Percentiles rank a stretch among this genome's conserved stretches.
These are phyloP conservation scores for Tenebrio molitor DNA, from an alignment of 1,140 invertebrate genomes.

Conservation along the genomic window DNA sequence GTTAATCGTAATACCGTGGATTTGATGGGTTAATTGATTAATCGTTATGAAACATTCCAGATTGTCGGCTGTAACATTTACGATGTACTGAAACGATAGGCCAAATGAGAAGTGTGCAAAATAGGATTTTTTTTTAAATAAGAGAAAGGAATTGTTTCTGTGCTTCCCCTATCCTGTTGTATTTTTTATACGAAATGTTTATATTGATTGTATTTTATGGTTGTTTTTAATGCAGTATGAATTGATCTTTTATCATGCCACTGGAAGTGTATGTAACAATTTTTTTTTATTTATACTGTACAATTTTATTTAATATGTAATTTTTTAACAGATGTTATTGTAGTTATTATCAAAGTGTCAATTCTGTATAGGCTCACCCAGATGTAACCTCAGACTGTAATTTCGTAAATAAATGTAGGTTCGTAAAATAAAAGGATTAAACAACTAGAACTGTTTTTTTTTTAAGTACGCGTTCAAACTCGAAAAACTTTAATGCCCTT, in stretches of 20 bases:
- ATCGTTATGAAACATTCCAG: conserved; percentile 32
- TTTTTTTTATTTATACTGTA: conserved; percentile 35
- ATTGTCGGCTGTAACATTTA: conserved; percentile 13
- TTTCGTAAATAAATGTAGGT: conserved; percentile 24
- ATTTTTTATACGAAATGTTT: conserved; percentile 28
- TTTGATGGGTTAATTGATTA: neutral
- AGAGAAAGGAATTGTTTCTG: conserved; percentile 11
- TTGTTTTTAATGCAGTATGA: conserved; percentile 24
- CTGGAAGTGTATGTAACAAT: neutral
- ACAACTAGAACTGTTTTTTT: no score
- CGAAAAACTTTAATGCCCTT: no score
- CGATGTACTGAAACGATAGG: conserved; percentile 15
- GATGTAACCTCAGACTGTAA: conserved; percentile 38
- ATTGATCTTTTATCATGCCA: conserved; percentile 2
- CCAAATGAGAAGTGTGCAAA: conserved; percentile 8
- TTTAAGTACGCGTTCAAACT: no score
- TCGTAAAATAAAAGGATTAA: no score
- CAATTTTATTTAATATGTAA: conserved; percentile 26
- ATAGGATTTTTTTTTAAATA: neutral
- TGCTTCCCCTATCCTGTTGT: conserved; percentile 16
- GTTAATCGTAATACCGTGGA: neutral
- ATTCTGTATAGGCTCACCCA: conserved; percentile 36
- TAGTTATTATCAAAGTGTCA: conserved; percentile 25
- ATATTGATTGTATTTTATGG: conserved; percentile 27
- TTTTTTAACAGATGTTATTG: conserved; percentile 23